A percentile compares a stretch with the other conserved stretches of the same genome.
These are phyloP conservation scores for Notamacropus eugenii DNA, from an alignment of 2,797 vertebrate species.

Conservation along the genomic window DNA sequence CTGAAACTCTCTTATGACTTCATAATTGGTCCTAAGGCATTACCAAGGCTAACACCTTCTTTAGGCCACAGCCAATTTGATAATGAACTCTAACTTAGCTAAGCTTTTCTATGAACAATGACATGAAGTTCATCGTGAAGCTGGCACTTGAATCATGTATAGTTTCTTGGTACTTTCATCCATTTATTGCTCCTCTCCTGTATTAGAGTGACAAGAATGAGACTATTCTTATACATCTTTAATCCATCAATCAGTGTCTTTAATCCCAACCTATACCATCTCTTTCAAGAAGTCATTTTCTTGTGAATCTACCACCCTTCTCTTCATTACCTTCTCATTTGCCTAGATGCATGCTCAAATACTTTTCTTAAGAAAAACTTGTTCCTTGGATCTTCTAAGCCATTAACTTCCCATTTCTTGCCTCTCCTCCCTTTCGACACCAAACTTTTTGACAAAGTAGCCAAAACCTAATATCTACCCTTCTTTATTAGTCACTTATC, in stretches of 20 bases:
- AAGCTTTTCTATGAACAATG: neutral
- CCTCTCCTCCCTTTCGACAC: neutral
- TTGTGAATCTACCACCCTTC: neutral
- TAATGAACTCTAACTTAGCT: neutral
- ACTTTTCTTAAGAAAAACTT: neutral
- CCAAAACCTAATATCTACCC: neutral
- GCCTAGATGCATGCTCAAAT: neutral
- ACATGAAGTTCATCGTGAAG: neutral
- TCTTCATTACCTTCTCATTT: neutral
- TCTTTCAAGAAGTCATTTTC: neutral
- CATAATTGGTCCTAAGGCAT: neutral
- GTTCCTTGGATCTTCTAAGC: neutral
- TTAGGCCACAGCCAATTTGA: neutral
- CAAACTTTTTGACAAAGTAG: neutral
- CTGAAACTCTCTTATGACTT: neutral
- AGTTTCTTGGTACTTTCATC: neutral
- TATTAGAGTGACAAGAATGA: neutral
- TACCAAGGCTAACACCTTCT: neutral
- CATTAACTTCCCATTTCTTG: neutral
- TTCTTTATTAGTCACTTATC: neutral
- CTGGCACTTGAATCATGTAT: neutral
- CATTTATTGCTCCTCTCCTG: neutral
- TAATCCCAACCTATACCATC: neutral
- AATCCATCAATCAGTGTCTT: neutral
- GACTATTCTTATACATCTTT: neutral